Percentiles rank a stretch among this genome's conserved stretches.
Conservation (phyloP, 2,888 invertebrate genomes). For the Dioctria rufipes region DNA sequence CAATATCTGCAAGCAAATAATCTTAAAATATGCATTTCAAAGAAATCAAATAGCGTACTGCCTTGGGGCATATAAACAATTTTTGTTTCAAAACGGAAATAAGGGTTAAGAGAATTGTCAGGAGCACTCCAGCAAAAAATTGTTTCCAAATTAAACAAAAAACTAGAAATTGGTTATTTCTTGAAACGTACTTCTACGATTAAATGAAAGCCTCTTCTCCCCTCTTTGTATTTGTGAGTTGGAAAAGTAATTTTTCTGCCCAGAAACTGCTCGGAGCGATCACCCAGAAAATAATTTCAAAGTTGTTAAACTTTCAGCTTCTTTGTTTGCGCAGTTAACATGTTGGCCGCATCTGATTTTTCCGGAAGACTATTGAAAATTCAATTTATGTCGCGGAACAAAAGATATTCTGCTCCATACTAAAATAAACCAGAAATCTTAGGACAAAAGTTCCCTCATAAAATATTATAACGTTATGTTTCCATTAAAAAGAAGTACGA, state of each 20-base stretch:
- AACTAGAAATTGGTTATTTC: slow-evolving; percentile 35
- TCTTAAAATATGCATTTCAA: slow-evolving; percentile 24
- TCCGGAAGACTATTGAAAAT: neutral
- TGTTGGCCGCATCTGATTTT: slow-evolving; percentile 37
- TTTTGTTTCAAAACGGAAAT: slow-evolving; percentile 22
- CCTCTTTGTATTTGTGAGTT: slow-evolving; percentile 29
- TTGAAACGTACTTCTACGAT: slow-evolving; percentile 31
- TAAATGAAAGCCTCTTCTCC: slow-evolving; percentile 42
- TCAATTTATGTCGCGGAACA: neutral
- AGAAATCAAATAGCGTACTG: neutral
- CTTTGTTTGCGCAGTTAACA: slow-evolving; percentile 49
- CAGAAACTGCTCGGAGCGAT: slow-evolving; percentile 45
- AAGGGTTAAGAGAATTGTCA: slow-evolving; percentile 16
- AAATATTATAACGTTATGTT: no score
- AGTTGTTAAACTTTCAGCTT: slow-evolving; percentile 52
- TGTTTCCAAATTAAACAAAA: slow-evolving; percentile 42
- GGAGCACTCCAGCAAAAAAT: slow-evolving; percentile 42
- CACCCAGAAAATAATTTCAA: slow-evolving; percentile 44
- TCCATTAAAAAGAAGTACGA: no score
- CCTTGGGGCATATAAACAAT: slow-evolving; percentile 14
- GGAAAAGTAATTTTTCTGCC: slow-evolving; percentile 46
- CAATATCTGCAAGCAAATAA: slow-evolving; percentile 32
- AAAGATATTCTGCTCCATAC: no score
- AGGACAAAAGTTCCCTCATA: no score
- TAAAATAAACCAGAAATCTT: no score